Evolutionary conservation across 2,888 invertebrate species (phyloP).

Genomic region (Chaetogeoica ovagalla): DNA sequence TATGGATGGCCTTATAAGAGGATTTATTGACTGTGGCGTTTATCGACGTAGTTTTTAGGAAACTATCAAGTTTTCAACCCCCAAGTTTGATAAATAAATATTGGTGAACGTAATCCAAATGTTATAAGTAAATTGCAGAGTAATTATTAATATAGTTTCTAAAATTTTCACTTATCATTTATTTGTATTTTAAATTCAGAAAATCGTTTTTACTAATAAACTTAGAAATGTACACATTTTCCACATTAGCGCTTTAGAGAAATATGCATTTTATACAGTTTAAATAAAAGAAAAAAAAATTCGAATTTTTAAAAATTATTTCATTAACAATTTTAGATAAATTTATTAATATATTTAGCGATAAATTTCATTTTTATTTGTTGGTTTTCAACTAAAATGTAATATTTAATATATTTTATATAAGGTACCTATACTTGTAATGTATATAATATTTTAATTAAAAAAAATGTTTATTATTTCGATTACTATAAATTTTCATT

Average conservation of each 20-base stretch:
- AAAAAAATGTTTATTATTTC: no score
- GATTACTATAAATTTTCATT: no score
- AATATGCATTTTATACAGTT: no score
- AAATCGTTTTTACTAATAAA: no score
- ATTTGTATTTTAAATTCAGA: background rate
- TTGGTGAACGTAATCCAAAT: slow-evolving; percentile 4
- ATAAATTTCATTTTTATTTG: no score
- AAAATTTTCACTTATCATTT: background rate
- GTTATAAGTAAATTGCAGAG: background rate
- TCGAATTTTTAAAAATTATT: no score
- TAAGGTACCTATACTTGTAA: background rate
- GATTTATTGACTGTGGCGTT: background rate
- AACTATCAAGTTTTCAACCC: slow-evolving; percentile 16
- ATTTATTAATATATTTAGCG: no score
- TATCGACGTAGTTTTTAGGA: slow-evolving; percentile 10
- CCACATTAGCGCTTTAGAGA: background rate
- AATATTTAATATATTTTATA: background rate
- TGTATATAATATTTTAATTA: no score
- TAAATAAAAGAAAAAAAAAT: no score
- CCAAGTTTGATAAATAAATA: slow-evolving; percentile 6
- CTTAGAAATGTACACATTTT: background rate
- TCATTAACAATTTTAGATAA: no score
- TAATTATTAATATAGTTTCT: background rate
- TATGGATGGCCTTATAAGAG: slow-evolving; percentile 11
- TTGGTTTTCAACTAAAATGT: no score